Evolutionary conservation across 2,797 vertebrate species (phyloP), one percentile per base, ranked within the genome.

Genomic region (Sebastolobus alascanus): DNA sequence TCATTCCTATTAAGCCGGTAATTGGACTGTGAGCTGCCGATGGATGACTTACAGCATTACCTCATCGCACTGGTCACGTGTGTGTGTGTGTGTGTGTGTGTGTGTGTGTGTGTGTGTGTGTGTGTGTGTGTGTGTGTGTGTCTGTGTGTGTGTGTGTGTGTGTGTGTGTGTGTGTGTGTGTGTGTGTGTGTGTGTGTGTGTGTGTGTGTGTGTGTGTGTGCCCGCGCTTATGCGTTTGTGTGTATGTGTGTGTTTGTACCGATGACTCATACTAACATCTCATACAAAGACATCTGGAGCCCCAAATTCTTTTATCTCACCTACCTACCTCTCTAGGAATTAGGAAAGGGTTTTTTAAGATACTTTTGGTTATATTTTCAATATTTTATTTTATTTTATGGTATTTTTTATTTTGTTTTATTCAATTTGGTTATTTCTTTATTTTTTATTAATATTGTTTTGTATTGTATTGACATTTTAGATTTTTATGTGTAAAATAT

Each of bases 11-110:
- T 93, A 83, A 86, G 83, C 84, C 60, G 90, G 71, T 95, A 94
- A 96, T 96, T 94, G 92, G 88, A 84, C 89, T 84, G 89, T 70
- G 68, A 89, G 90, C 84, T 85, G 89, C 87, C 65, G 40, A 84
- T 87, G 86, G 87, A 94, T 95, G 94, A 95, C 92, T 90, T 81
- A 76, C 76, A 87, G 93, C 93, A 96, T 97, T 95, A 96, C 95
- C 94, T 97, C 96, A 97, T 94, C 89, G 80, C 1, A 27, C 5
- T 16, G 71, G 71, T 74, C 71, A 37, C 2, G 22, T 66, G 59
- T 71, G 33, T 68, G 73, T 58, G 35, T 66, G 64, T 54, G 68
- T 46, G 52, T 55, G 29, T 25, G 71, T 37, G n/a, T 50, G 29
- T 43, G 37, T 43, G 29, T 54, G 20, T 76, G 80, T 77, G n/a